Conservation (phyloP, 2,113 vertebrate species). For the Cheilinus undulatus region DNA sequence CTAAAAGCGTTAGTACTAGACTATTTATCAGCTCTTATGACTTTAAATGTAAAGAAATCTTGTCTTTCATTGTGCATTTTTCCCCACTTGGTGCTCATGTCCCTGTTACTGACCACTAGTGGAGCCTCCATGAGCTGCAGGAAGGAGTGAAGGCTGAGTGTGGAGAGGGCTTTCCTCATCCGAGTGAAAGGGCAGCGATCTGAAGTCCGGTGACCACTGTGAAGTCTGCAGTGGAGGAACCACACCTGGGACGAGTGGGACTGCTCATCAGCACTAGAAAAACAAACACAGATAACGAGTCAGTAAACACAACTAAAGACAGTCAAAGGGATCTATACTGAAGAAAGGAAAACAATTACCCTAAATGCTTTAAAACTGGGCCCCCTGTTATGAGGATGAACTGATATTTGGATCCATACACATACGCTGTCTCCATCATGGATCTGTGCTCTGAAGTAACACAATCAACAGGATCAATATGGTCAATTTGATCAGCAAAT, state of each 20-base stretch:
- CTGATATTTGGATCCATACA: conserved; percentile 90
- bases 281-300: background rate
- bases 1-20: no score
- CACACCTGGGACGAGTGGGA: conserved; percentile 82
- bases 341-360: conserved; percentile 75
- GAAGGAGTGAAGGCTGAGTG: conserved; percentile 90
- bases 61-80: no score
- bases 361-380: conserved; percentile 84
- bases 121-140: conserved; percentile 93
- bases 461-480: conserved; percentile 6
- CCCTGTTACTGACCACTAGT: conserved; percentile 83
- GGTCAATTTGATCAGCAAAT: background rate
- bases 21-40: no score
- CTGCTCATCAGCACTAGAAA: conserved; percentile 76
- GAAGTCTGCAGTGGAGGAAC: conserved; percentile 89
- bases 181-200: conserved; percentile 87
- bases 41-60: no score
- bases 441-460: conserved; percentile 90
- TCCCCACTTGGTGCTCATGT: no score
- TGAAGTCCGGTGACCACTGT: conserved; percentile 3
- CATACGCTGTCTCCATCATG: conserved; percentile 95
- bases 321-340: background rate
- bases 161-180: conserved; percentile 86
- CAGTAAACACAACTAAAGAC: background rate
- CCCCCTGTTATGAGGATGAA: conserved; percentile 94